Evolutionary conservation across 2,113 vertebrate species (phyloP), one percentile per base, ranked within the genome.

Genomic region (Siphamia tubifer): DNA sequence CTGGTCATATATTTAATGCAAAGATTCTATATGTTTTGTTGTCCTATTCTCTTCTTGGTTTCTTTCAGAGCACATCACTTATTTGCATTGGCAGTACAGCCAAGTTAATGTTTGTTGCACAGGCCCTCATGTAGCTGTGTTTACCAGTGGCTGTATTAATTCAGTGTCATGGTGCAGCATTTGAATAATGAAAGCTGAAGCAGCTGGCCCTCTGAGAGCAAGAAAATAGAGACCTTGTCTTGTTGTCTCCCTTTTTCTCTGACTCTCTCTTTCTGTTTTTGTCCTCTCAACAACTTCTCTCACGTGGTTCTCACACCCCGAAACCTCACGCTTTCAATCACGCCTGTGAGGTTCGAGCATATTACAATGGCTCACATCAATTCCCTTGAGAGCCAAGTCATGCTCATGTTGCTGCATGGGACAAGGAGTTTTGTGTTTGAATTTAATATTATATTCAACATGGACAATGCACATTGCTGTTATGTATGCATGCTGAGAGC

Each of bases 311-410:
- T 87, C 83, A 73, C 81, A 85, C 85, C 78, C 84, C 1, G 39
- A 87, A 87, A 84, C 84, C 90, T 89, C 84, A 69, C 49, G 83
- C 82, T 90, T 82, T 88, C 84, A 82, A 86, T 86, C 82, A 84
- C 40, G 16, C 61, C 81, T 82, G 67, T 83, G 82, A 87, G 77
- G 72, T 82, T 74, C 21, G 67, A 76, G 74, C 60, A 17, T 20
- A 40, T 77, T 43, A 84, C 79, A 88, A 88, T 87, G 74, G 76
- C 64, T 36, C 6, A 13, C 79, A 70, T 61, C 83, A 76, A 64
- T 77, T 79, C 77, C 67, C 74, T 31, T 30, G 74, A 74, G 60
- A 80, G 80, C 71, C 69, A 62, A 74, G 79, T 86, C 70, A 78
- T 77, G 69, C 82, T 85, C 40, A 17, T 75, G 79, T 51, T 67